Percentiles rank a stretch among this genome's conserved stretches.
Evolutionary conservation across 1,140 invertebrate species (phyloP).

Genomic region (Drosophila neocordata): DNA sequence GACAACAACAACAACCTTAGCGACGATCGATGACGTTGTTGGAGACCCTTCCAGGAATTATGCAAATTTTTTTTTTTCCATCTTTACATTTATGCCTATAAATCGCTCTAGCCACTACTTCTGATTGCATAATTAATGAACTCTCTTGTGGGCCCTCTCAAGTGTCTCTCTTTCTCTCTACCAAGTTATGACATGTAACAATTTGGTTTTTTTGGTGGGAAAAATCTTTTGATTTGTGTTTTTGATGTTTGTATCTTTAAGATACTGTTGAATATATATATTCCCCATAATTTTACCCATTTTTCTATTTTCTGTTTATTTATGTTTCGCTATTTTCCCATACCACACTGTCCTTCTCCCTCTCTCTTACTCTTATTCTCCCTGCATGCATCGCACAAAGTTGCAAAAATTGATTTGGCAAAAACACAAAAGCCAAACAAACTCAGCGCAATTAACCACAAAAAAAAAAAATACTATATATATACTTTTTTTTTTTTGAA

Average conservation of each 20-base stretch:
- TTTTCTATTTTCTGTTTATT: conserved; percentile 53
- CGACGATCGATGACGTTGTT: conserved; percentile 27
- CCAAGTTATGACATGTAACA: conserved; percentile 49
- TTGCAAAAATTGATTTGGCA: conserved; percentile 72
- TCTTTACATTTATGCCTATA: conserved; percentile 78
- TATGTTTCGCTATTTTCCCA: conserved; percentile 28
- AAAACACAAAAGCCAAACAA: conserved; percentile 28
- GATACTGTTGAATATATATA: conserved; percentile 25
- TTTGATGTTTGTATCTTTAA: conserved; percentile 17
- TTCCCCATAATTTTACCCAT: conserved; percentile 16
- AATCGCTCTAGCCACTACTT: conserved; percentile 80
- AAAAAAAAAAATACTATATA: not conserved
- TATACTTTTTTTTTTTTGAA: conserved; percentile 26
- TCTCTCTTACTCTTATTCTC: conserved; percentile 3
- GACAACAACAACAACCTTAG: conserved; percentile 29
- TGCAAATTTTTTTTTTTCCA: conserved; percentile 76
- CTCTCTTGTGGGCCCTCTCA: conserved; percentile 22
- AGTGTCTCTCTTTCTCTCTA: not conserved
- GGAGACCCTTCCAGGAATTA: conserved; percentile 70
- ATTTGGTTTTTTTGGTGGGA: conserved; percentile 53
- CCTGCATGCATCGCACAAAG: conserved; percentile 55
- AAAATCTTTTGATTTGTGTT: conserved; percentile 26
- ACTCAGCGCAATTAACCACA: conserved; percentile 75
- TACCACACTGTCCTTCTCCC: not conserved
- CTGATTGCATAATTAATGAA: conserved; percentile 81